Conservation (phyloP, 2,888 invertebrate species). For the Anoncus sp. region DNA sequence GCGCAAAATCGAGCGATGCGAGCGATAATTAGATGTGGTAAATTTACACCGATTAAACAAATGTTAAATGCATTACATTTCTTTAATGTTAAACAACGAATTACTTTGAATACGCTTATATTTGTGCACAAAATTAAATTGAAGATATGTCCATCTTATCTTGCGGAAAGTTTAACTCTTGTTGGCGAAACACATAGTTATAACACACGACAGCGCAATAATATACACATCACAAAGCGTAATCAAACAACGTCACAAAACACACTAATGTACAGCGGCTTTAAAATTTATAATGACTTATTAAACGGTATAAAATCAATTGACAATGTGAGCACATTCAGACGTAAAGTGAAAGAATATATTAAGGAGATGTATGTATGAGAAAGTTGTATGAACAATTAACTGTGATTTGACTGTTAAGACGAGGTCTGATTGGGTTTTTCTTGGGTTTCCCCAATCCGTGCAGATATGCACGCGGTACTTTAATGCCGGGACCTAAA, state of each 20-base stretch:
- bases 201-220: constrained; percentile 39
- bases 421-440: constrained; percentile 1
- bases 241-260: constrained; percentile 37
- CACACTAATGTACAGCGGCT: constrained; percentile 43
- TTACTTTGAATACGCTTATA: constrained; percentile 29
- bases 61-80: constrained; percentile 17
- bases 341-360: constrained; percentile 33
- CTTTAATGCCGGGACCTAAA: background rate
- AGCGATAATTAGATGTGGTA: background rate
- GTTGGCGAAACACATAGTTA: constrained; percentile 42
- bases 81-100: constrained; percentile 38
- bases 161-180: constrained; percentile 36
- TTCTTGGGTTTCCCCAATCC: constrained; percentile 3
- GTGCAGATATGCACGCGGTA: background rate
- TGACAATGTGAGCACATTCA: constrained; percentile 31
- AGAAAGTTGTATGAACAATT: constrained; percentile 22
- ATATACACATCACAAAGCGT: constrained; percentile 41
- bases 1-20: constrained; percentile 19
- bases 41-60: background rate
- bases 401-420: background rate
- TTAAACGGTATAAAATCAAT: constrained; percentile 45
- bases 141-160: constrained; percentile 36
- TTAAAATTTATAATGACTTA: constrained; percentile 49
- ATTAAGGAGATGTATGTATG: constrained; percentile 41
- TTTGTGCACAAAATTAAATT: constrained; percentile 47